Evolutionary conservation across 1,140 invertebrate genomes (phyloP).

Genomic region (Hylaeus anthracinus): DNA sequence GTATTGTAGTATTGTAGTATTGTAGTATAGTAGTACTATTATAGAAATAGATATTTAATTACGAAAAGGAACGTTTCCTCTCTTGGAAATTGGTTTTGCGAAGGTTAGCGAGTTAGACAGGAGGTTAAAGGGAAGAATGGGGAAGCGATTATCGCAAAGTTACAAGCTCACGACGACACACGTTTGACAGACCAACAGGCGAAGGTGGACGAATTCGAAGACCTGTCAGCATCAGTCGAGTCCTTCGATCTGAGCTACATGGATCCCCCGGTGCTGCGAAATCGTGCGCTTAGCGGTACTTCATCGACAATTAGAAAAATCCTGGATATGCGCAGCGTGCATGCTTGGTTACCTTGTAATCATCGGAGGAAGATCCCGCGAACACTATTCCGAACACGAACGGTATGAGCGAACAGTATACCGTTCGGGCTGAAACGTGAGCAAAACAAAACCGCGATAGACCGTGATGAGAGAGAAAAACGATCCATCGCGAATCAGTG

Average conservation of each 20-base stretch:
- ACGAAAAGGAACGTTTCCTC: background rate
- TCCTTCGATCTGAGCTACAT: conserved; percentile 4
- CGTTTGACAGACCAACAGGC: conserved; percentile 44
- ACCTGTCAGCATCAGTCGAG: conserved; percentile 42
- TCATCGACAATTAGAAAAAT: conserved; percentile 41
- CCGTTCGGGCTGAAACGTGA: conserved; percentile 33
- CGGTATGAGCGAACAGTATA: background rate
- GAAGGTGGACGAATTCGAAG: conserved; percentile 57
- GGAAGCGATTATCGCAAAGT: conserved; percentile 46
- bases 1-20: too few relatives aligned
- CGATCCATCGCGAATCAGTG: too few relatives aligned
- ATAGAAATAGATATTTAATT: conserved; percentile 27
- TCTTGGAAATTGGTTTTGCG: conserved; percentile 28
- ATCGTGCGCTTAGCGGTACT: conserved; percentile 48
- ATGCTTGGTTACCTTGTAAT: conserved; percentile 39
- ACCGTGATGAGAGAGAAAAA: background rate
- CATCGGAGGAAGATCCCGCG: conserved; percentile 25
- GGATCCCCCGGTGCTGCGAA: conserved; percentile 31
- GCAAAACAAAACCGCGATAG: conserved; percentile 19
- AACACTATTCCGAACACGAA: conserved; percentile 27
- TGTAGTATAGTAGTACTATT: too few relatives aligned
- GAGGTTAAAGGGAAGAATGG: conserved; percentile 13
- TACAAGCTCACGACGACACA: conserved; percentile 40
- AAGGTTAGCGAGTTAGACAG: background rate
- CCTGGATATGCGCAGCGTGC: conserved; percentile 13